Evolutionary conservation across 2,888 invertebrate genomes (phyloP).

Genomic region (Amiota mariae): DNA sequence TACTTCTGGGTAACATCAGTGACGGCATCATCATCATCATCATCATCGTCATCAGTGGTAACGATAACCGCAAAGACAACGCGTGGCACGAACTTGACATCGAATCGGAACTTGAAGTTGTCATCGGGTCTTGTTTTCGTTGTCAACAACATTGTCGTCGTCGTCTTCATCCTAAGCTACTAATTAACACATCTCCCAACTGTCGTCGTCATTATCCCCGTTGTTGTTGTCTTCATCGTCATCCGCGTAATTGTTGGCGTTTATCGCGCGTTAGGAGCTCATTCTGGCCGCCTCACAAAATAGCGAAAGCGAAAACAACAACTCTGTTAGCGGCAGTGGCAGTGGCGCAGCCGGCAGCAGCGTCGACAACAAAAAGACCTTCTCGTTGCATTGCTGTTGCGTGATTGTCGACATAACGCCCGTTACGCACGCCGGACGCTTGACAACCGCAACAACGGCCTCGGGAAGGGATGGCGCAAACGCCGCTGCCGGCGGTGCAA

Average conservation of each 20-base stretch:
- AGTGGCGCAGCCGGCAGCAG: conserved; percentile 53
- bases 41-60: background rate
- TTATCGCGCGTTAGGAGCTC: conserved; percentile 61
- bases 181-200: background rate
- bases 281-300: conserved; percentile 74
- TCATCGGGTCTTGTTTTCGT: background rate
- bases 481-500: conserved; percentile 59
- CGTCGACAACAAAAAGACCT: conserved; percentile 73
- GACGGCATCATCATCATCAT: background rate
- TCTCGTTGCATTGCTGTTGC: conserved; percentile 75
- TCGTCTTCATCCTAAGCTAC: background rate
- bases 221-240: conserved; percentile 40
- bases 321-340: conserved; percentile 56
- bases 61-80: conserved; percentile 13
- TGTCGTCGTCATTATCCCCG: conserved; percentile 21
- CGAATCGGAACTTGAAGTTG: too few species aligned
- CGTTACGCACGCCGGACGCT: conserved; percentile 73
- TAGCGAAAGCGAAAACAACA: conserved; percentile 72
- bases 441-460: conserved; percentile 74
- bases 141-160: background rate
- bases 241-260: conserved; percentile 40
- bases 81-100: conserved; percentile 13
- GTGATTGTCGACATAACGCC: conserved; percentile 75
- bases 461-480: conserved; percentile 73
- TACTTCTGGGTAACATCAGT: background rate